These are phyloP conservation scores for Thymelicus lineola DNA, from an alignment of 2,888 invertebrate species.

Conservation along the genomic window DNA sequence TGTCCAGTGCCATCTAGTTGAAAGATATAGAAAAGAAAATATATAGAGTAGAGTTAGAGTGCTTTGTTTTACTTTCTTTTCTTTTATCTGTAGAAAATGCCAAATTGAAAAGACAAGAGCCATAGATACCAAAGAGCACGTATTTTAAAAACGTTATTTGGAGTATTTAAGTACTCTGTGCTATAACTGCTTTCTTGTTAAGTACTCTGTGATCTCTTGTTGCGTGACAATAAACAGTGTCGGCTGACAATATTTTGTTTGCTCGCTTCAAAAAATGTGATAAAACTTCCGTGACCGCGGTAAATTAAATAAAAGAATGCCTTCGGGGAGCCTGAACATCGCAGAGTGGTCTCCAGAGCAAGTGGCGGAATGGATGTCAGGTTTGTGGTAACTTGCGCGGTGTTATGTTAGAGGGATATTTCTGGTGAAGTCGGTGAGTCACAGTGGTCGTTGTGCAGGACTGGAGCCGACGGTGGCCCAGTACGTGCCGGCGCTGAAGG, in stretches of 20 bases:
- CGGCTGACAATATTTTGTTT: conserved; percentile 39
- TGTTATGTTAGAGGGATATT: conserved; percentile 30
- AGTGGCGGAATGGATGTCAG: conserved; percentile 96
- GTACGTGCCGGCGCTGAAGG: conserved; percentile 92
- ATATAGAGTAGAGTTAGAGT: too few relatives aligned
- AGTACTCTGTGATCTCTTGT: conserved; percentile 22
- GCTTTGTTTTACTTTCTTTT: background rate
- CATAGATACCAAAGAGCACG: background rate
- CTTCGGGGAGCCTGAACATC: conserved; percentile 81
- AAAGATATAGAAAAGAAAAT: background rate
- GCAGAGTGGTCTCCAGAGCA: conserved; percentile 96
- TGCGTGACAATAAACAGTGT: conserved; percentile 39
- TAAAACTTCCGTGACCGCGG: background rate
- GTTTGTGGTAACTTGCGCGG: conserved; percentile 69
- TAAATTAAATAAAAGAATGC: conserved; percentile 28
- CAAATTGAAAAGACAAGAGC: conserved; percentile 1
- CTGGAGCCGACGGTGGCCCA: conserved; percentile 91
- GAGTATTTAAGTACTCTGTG: too few relatives aligned
- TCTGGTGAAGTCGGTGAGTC: conserved; percentile 47
- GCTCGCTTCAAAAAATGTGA: conserved; percentile 29
- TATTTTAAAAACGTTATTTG: too few relatives aligned
- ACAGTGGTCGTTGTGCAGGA: conserved; percentile 79
- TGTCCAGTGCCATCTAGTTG: too few relatives aligned
- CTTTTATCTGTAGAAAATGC: background rate
- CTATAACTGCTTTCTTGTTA: too few relatives aligned